phyloP scores from a whole-genome alignment of 1,140 invertebrate species.

The Glossosoma conforme region DNA sequence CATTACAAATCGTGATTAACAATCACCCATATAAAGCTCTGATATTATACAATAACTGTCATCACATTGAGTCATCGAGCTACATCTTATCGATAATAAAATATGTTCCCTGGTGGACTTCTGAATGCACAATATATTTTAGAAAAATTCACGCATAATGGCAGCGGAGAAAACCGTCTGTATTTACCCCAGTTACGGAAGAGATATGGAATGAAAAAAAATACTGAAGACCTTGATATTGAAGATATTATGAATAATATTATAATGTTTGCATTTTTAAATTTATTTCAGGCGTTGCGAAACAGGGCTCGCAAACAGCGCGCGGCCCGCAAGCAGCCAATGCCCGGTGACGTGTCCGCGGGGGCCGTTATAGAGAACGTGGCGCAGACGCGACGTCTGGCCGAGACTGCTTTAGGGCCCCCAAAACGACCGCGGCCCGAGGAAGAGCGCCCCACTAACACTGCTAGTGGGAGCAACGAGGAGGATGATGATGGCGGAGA shows the following conservation, averaged over 20 bases:
- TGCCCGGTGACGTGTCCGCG: conserved; percentile 65
- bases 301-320: conserved; percentile 77
- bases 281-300: conserved; percentile 56
- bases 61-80: too few relatives aligned
- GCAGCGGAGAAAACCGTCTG: too few relatives aligned
- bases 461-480: conserved; percentile 84
- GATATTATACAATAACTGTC: too few relatives aligned
- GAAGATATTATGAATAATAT: not conserved
- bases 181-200: too few relatives aligned
- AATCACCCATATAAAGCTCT: too few relatives aligned
- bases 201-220: too few relatives aligned
- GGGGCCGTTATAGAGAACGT: conserved; percentile 87
- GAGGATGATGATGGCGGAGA: conserved; percentile 69
- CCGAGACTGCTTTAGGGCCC: conserved; percentile 73
- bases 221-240: not conserved
- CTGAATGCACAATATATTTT: too few relatives aligned
- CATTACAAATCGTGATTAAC: too few relatives aligned
- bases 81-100: too few relatives aligned
- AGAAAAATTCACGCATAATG: too few relatives aligned
- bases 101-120: too few relatives aligned
- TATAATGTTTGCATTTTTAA: too few relatives aligned
- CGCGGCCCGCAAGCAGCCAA: conserved; percentile 67
- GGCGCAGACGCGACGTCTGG: conserved; percentile 71
- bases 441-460: conserved; percentile 76
- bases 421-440: conserved; percentile 52